phyloP scores from a whole-genome alignment of 53 echinoderm and acorn worm species.

The Paracentrotus lividus region DNA sequence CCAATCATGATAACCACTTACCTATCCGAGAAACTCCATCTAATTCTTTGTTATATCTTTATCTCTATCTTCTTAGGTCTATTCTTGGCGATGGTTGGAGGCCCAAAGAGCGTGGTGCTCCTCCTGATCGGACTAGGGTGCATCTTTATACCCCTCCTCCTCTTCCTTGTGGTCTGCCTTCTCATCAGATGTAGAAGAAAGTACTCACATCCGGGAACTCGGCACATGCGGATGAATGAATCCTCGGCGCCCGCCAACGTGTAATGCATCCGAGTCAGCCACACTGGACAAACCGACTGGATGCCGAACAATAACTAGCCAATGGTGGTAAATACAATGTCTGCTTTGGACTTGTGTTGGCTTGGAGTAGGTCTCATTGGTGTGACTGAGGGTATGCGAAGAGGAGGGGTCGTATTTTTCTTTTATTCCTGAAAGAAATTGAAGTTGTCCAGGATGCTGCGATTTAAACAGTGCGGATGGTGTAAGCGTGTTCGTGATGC shows the following conservation, averaged over 20 bases:
- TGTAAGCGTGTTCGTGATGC: background rate
- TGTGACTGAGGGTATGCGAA: too few relatives aligned
- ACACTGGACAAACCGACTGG: too few relatives aligned
- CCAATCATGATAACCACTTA: too few relatives aligned
- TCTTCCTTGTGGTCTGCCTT: constrained; percentile 88
- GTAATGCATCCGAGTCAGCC: too few relatives aligned
- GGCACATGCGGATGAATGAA: constrained; percentile 65
- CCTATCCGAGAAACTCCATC: background rate
- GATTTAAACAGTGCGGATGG: too few relatives aligned
- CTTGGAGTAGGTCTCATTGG: too few relatives aligned
- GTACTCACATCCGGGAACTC: constrained; percentile 41
- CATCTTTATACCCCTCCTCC: constrained; percentile 84
- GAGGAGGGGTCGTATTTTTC: background rate
- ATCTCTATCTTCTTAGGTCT: constrained; percentile 74
- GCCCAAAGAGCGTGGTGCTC: constrained; percentile 89
- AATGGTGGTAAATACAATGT: too few relatives aligned
- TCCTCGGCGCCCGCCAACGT: constrained; percentile 53
- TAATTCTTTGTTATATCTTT: background rate
- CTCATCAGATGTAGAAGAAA: constrained; percentile 74
- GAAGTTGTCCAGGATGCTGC: background rate
- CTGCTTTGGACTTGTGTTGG: too few relatives aligned
- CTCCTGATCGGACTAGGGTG: constrained; percentile 86
- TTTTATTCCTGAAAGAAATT: background rate
- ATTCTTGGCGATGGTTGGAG: constrained; percentile 96
- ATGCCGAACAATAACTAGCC: too few relatives aligned